Base-by-base conservation (phyloP, 2,113 vertebrate genomes). In the Notothenia coriiceps region DNA sequence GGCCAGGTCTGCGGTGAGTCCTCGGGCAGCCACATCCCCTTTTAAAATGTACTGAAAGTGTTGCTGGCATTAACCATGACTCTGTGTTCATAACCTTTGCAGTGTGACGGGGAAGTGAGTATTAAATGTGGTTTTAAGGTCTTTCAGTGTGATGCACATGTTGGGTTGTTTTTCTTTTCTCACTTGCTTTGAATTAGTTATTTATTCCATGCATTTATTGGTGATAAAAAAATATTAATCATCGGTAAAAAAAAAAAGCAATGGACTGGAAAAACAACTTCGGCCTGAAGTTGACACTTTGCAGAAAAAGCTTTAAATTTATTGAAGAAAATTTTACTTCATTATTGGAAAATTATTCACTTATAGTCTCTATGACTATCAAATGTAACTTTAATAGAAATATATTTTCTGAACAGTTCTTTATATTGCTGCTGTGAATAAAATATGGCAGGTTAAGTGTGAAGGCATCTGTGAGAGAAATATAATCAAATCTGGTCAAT, bases 41-140 rank as follows among this genome's bases (percentile, higher is more conserved):
- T 40, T 57, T 22, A 18, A 52, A 18, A 40, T 63, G 15, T 35
- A 3, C 29, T 11, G 5, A 10, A 20, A 47, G 9, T 0, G 6
- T 69, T 49, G 14, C 62, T 56, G 11, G 0, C 14, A 56, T 50
- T 85, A 60, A 79, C 43, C 43, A 35, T 72, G 9, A 80, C 82
- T 92, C 80, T 95, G 87, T 95, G 94, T 94, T 94, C 93, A 95
- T 76, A 57, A 95, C 92, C 86, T 95, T 96, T 96, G 94, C 97
- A 98, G 97, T 97, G 96, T 94, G 97, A 97, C 94, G 97, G 96
- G 93, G 97, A 97, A 95, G 97, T 98, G 95, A 98, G 97, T 98
- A 98, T 97, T 80, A 49, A 90, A 91, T 79, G 88, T 17, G 25
- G 57, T 79, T 59, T 52, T 55, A 13, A 22, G 51, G 4, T 59